phyloP scores from a whole-genome alignment of 2,888 invertebrate genomes.

The Trilocha varians region DNA sequence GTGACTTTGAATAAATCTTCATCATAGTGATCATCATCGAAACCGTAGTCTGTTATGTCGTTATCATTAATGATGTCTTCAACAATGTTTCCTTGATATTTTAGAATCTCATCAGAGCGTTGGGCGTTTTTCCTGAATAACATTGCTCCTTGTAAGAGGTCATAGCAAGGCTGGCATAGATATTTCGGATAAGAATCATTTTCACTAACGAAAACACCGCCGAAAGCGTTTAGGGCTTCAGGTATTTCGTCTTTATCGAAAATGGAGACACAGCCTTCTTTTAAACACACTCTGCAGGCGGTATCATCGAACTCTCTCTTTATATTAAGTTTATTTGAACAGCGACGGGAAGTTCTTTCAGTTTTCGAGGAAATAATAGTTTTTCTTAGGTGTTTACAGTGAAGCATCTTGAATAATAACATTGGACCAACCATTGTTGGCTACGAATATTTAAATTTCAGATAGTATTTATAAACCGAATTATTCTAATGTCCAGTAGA shows the following conservation, averaged over 20 bases:
- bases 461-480: too few relatives aligned
- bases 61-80: slow-evolving; percentile 12
- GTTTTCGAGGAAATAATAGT: not conserved
- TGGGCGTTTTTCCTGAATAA: slow-evolving; percentile 52
- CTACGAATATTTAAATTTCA: too few relatives aligned
- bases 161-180: slow-evolving; percentile 42
- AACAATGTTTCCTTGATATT: slow-evolving; percentile 16
- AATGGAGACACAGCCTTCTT: slow-evolving; percentile 48
- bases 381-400: slow-evolving; percentile 25
- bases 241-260: slow-evolving; percentile 32
- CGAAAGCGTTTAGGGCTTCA: slow-evolving; percentile 32
- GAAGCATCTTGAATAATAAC: slow-evolving; percentile 39
- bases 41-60: slow-evolving; percentile 8
- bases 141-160: slow-evolving; percentile 46
- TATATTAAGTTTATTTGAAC: slow-evolving; percentile 6
- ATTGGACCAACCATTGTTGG: slow-evolving; percentile 32
- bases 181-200: slow-evolving; percentile 48
- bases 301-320: slow-evolving; percentile 16
- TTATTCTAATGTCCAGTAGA: too few relatives aligned
- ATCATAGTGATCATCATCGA: slow-evolving; percentile 12
- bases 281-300: slow-evolving; percentile 50
- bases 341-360: slow-evolving; percentile 7
- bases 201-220: slow-evolving; percentile 32
- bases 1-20: slow-evolving; percentile 15
- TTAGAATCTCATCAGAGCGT: slow-evolving; percentile 35